Conservation (phyloP, 2,113 vertebrate species). For the Athene cunicularia region DNA sequence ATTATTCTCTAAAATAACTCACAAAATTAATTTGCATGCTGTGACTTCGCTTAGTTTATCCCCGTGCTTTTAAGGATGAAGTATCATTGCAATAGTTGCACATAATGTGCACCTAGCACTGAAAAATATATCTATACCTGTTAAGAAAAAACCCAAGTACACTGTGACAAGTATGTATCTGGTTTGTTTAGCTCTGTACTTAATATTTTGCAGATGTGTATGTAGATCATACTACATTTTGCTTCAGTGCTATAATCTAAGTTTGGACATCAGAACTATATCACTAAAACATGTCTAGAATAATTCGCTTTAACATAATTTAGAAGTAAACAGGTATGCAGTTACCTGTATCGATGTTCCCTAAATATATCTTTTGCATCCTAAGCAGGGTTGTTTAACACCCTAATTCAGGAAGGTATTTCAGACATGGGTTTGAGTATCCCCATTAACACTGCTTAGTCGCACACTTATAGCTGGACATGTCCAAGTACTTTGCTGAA, state of each 20-base stretch:
- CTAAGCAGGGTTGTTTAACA: background rate
- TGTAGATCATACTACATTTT: background rate
- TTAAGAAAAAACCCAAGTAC: background rate
- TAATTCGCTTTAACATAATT: background rate
- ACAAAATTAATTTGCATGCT: background rate
- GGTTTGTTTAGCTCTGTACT: background rate
- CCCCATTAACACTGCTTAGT: background rate
- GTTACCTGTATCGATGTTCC: background rate
- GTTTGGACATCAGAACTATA: background rate
- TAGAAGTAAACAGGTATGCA: background rate
- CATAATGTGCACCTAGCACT: background rate
- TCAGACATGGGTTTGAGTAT: background rate
- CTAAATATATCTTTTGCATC: background rate
- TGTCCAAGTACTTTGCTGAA: background rate
- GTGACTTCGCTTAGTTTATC: background rate
- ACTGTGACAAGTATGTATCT: background rate
- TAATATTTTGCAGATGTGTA: background rate
- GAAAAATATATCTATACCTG: background rate
- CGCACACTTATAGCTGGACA: background rate
- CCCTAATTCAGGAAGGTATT: background rate
- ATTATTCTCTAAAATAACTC: background rate
- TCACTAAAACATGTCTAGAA: background rate
- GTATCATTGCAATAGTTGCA: background rate
- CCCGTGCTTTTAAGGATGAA: background rate
- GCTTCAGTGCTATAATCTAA: background rate